A percentile compares a stretch with the other conserved stretches of the same genome.
phyloP scores from a whole-genome alignment of 1,140 invertebrate genomes.

The Eriocheir sinensis region DNA sequence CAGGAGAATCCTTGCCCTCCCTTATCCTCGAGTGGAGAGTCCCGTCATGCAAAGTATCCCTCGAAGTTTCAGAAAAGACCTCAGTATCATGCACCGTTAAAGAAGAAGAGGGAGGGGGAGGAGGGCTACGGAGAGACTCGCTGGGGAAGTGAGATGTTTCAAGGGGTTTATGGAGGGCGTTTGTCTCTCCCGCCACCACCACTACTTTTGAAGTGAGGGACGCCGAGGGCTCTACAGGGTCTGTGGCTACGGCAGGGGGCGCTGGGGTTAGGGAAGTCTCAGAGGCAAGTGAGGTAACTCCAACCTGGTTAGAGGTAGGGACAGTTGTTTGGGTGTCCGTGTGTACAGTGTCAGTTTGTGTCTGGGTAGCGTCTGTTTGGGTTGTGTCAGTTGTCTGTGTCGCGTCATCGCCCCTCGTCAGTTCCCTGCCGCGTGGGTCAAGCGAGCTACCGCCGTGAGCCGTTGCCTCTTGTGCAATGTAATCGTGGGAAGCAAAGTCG shows the following conservation, averaged over 20 bases:
- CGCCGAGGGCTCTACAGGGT: neutral
- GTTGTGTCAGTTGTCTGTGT: neutral
- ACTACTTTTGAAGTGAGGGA: neutral
- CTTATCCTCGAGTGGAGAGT: neutral
- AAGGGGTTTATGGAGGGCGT: neutral
- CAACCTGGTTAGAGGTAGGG: neutral
- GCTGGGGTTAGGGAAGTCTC: constrained; percentile 29
- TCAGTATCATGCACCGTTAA: constrained; percentile 58
- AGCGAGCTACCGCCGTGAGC: neutral
- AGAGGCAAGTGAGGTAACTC: neutral
- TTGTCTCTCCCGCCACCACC: neutral
- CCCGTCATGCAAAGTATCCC: constrained; percentile 61
- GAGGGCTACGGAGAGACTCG: constrained; percentile 29
- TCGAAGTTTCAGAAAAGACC: neutral
- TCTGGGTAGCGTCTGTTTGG: neutral
- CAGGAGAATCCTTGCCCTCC: neutral
- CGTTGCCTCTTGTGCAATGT: neutral
- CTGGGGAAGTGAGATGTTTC: neutral
- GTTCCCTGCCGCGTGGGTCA: neutral
- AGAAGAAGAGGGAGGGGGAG: constrained; percentile 37
- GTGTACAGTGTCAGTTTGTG: constrained; percentile 27
- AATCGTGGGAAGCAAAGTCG: neutral
- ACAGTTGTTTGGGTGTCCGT: neutral
- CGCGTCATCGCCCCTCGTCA: neutral
- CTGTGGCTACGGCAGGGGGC: neutral